Evolutionary conservation across 2,797 vertebrate species (phyloP).

Genomic region (Gymnopithys bicolor): DNA sequence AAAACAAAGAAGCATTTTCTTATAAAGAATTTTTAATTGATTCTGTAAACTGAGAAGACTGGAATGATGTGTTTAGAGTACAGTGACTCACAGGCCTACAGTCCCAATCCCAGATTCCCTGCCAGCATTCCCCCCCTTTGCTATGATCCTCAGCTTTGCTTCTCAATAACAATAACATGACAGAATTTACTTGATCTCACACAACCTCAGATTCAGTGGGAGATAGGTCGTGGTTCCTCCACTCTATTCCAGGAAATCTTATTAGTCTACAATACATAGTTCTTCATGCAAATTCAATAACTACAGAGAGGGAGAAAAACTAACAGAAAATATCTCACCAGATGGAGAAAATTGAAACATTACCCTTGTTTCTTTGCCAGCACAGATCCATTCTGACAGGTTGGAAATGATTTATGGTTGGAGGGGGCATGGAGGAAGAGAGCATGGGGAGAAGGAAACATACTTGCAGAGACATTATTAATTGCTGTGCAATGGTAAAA

Average conservation of each 20-base stretch:
- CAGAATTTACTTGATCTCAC: not conserved
- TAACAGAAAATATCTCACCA: conserved; percentile 80
- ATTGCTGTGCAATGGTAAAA: conserved; percentile 72
- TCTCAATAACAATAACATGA: not conserved
- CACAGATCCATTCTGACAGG: conserved; percentile 82
- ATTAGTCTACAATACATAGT: conserved; percentile 63
- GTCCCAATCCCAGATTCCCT: not conserved
- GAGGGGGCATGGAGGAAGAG: not conserved
- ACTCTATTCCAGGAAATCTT: conserved; percentile 49
- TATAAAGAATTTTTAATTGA: not conserved
- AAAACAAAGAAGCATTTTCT: not conserved
- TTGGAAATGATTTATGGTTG: conserved; percentile 80
- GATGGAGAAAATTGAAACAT: conserved; percentile 84
- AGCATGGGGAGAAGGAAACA: conserved; percentile 39
- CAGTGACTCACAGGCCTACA: not conserved
- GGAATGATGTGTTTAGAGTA: not conserved
- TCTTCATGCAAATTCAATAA: conserved; percentile 78
- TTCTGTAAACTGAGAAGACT: not conserved
- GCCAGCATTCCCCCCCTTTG: not conserved
- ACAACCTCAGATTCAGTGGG: conserved; percentile 14
- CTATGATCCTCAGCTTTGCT: not conserved
- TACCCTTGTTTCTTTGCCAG: conserved; percentile 82
- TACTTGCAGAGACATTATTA: conserved; percentile 77
- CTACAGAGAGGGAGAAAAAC: conserved; percentile 68
- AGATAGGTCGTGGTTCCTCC: conserved; percentile 52